Conservation (phyloP, 1,140 invertebrate genomes). For the Aphaenogaster floridana region DNA sequence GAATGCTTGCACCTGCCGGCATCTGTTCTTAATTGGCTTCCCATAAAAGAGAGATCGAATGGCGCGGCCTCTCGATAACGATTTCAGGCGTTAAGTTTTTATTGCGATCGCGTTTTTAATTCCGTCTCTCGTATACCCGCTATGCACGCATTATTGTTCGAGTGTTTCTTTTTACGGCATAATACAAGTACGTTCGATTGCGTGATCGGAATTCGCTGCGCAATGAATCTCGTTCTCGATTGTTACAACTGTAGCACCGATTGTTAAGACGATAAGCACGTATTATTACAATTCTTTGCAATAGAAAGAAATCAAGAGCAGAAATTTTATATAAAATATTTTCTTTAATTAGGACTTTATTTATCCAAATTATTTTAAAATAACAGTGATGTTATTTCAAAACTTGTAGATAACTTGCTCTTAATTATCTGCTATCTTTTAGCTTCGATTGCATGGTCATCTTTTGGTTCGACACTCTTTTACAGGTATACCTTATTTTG, state of each 20-base stretch:
- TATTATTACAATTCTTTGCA: slow-evolving; percentile 18
- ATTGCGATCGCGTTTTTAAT: slow-evolving; percentile 23
- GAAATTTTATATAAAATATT: neutral
- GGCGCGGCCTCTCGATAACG: neutral
- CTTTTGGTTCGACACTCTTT: neutral
- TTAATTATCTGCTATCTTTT: neutral
- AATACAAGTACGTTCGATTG: slow-evolving; percentile 12
- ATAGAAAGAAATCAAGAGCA: neutral
- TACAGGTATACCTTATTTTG: neutral
- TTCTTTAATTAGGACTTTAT: neutral
- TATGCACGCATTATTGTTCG: neutral
- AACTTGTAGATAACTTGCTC: neutral
- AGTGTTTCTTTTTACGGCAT: neutral
- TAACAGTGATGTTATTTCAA: neutral
- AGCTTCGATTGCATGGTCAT: neutral
- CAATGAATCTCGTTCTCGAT: slow-evolving; percentile 10
- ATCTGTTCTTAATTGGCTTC: slow-evolving; percentile 42
- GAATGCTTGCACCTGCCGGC: slow-evolving; percentile 25
- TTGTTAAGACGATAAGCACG: neutral
- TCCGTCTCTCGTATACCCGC: neutral
- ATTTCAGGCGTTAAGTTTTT: neutral
- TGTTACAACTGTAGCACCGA: neutral
- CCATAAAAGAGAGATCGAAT: neutral
- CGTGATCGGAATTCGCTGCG: neutral
- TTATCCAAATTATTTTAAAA: slow-evolving; percentile 17